A percentile compares a stretch with the other conserved stretches of the same genome.
Evolutionary conservation across 2,888 invertebrate genomes (phyloP).

Genomic region (Rhingia rostrata): DNA sequence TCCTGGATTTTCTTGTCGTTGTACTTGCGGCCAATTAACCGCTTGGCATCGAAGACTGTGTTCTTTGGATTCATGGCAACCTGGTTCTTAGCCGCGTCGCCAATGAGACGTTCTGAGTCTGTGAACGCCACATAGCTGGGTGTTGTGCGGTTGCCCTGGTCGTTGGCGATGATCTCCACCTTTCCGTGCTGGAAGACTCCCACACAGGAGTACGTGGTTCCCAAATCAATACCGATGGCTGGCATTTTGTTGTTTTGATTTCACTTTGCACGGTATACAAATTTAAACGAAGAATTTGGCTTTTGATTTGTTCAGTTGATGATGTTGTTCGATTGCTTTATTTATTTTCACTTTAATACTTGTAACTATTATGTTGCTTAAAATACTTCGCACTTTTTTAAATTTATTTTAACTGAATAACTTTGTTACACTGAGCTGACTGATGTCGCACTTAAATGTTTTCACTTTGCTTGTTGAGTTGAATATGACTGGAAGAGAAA

Average conservation of each 20-base stretch:
- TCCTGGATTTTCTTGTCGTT: conserved; percentile 93
- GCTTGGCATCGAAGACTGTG: conserved; percentile 95
- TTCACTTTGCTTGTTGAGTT: too few species aligned
- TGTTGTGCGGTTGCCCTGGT: conserved; percentile 90
- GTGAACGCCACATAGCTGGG: conserved; percentile 90
- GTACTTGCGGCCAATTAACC: conserved; percentile 94
- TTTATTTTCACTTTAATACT: too few species aligned
- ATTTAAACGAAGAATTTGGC: neutral
- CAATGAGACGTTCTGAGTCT: conserved; percentile 90
- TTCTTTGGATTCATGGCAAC: conserved; percentile 93
- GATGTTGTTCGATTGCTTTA: neutral
- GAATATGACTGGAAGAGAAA: too few species aligned
- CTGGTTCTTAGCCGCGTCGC: conserved; percentile 91
- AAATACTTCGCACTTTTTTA: too few species aligned
- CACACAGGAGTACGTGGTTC: conserved; percentile 92
- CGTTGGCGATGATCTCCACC: conserved; percentile 91
- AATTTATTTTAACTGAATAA: too few species aligned
- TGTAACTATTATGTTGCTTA: too few species aligned
- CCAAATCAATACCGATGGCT: conserved; percentile 91
- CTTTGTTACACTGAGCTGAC: too few species aligned
- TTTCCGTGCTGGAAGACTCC: conserved; percentile 90
- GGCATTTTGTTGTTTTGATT: conserved; percentile 81
- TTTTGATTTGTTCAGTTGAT: neutral
- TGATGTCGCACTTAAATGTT: too few species aligned
- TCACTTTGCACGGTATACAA: conserved; percentile 2